Conservation (phyloP, 2,797 vertebrate species). For the Tamandua tetradactyla region DNA sequence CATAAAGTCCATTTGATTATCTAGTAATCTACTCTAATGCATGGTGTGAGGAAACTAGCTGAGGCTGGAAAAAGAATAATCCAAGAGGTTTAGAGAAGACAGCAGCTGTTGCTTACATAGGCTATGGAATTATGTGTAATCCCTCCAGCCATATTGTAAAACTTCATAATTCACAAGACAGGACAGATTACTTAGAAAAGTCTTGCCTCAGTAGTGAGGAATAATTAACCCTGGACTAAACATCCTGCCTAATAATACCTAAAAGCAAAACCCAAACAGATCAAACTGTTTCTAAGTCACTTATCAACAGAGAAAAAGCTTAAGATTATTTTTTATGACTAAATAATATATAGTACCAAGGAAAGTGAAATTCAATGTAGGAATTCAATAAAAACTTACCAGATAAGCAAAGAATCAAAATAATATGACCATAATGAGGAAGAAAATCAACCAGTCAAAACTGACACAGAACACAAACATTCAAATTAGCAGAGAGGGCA, state of each 20-base stretch:
- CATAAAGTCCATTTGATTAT: background rate
- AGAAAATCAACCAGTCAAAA: background rate
- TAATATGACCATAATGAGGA: background rate
- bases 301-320: background rate
- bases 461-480: background rate
- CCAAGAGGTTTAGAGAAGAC: background rate
- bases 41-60: background rate
- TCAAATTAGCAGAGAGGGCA: background rate
- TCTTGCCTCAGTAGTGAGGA: background rate
- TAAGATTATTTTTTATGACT: background rate
- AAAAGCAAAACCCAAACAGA: background rate
- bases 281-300: background rate
- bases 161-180: background rate
- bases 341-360: background rate
- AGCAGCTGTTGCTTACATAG: too few relatives aligned
- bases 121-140: background rate
- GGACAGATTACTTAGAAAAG: background rate
- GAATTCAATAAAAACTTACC: background rate
- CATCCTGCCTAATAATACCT: background rate
- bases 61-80: background rate
- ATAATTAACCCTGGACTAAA: background rate
- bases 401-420: background rate
- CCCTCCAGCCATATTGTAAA: background rate
- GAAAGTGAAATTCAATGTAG: background rate
- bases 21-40: background rate